Conservation (phyloP, 2,797 vertebrate genomes). For the Karalla daura region DNA sequence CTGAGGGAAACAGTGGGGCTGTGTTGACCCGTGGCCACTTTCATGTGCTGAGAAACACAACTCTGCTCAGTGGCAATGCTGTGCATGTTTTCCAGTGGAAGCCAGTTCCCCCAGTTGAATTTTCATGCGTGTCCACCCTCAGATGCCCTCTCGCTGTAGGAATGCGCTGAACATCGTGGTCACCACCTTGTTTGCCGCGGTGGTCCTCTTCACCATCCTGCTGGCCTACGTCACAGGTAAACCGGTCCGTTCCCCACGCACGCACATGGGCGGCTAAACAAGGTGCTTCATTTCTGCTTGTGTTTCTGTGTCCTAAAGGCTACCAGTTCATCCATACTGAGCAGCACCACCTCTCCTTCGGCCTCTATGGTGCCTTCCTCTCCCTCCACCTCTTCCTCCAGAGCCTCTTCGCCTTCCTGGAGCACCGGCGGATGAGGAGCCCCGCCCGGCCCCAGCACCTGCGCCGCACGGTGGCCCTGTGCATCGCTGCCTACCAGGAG, state of each 20-base stretch:
- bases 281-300: background rate
- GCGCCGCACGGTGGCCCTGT: slow-evolving; percentile 89
- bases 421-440: slow-evolving; percentile 92
- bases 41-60: background rate
- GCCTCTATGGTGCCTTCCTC: slow-evolving; percentile 96
- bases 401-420: slow-evolving; percentile 96
- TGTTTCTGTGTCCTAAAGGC: slow-evolving; percentile 69
- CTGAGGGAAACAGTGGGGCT: slow-evolving; percentile 2
- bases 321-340: slow-evolving; percentile 99
- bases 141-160: slow-evolving; percentile 93
- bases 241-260: background rate
- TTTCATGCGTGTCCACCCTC: slow-evolving; percentile 9
- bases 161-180: slow-evolving; percentile 90
- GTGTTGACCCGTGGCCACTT: slow-evolving; percentile 2
- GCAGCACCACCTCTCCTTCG: slow-evolving; percentile 98
- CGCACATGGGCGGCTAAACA: background rate
- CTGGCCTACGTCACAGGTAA: slow-evolving; percentile 93
- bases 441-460: slow-evolving; percentile 81
- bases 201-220: slow-evolving; percentile 94
- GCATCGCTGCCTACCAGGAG: slow-evolving; percentile 97
- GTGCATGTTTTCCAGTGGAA: background rate
- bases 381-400: slow-evolving; percentile 95
- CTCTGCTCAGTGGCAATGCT: background rate
- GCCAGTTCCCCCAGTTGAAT: background rate
- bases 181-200: slow-evolving; percentile 95